Evolutionary conservation across 1,140 invertebrate species (phyloP).

Genomic region (Ceratina calcarata): DNA sequence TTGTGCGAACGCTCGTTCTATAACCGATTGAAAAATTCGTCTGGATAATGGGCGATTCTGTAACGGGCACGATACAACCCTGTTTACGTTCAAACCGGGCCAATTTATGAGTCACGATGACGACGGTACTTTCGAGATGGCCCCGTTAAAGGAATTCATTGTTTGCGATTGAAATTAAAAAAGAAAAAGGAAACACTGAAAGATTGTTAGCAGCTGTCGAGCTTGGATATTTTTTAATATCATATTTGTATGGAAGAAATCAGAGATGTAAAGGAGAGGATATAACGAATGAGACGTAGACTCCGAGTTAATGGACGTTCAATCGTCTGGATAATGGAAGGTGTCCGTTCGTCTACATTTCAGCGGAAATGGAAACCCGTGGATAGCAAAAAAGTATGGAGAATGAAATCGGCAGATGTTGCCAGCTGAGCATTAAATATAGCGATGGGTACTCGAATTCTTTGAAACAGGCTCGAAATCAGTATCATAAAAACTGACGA

Average conservation of each 20-base stretch:
- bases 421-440: too few relatives aligned
- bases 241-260: neutral
- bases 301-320: constrained; percentile 32
- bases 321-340: constrained; percentile 20
- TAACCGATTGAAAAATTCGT: constrained; percentile 13
- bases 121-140: constrained; percentile 1
- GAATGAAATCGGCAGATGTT: too few relatives aligned
- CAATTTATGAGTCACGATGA: constrained; percentile 40
- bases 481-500: too few relatives aligned
- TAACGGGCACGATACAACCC: neutral
- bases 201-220: neutral
- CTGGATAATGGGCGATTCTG: constrained; percentile 13
- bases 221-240: too few relatives aligned
- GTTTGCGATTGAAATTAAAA: constrained; percentile 5
- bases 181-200: too few relatives aligned
- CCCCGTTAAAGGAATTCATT: constrained; percentile 14
- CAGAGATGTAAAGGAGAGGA: neutral
- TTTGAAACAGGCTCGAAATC: too few relatives aligned
- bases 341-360: constrained; percentile 23
- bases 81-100: neutral
- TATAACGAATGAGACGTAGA: neutral
- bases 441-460: too few relatives aligned
- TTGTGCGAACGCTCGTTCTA: constrained; percentile 9
- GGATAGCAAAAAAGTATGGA: constrained; percentile 24
- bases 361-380: constrained; percentile 14